These are phyloP conservation scores for Cyrtonyx montezumae DNA, from an alignment of 2,113 vertebrate species.

Conservation along the genomic window DNA sequence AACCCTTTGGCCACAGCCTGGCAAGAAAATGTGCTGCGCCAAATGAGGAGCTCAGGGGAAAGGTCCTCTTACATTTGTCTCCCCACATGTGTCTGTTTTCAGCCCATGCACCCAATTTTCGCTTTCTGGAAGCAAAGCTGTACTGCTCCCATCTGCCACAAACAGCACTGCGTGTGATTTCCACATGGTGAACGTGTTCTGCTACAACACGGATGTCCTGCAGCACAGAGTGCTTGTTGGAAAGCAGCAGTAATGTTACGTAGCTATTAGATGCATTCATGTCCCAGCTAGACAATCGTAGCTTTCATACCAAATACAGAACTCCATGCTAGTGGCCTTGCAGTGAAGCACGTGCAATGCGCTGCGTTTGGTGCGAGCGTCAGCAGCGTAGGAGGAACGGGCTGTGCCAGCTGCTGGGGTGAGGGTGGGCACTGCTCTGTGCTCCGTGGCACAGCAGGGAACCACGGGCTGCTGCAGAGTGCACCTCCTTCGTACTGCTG, in stretches of 20 bases:
- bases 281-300: conserved; percentile 5
- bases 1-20: neutral
- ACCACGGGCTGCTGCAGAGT: neutral
- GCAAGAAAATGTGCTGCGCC: neutral
- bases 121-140: neutral
- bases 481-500: neutral
- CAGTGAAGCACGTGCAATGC: neutral
- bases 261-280: neutral
- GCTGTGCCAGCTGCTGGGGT: neutral
- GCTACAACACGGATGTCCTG: neutral
- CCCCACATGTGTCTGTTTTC: neutral
- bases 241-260: neutral
- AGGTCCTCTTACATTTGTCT: neutral
- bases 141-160: neutral
- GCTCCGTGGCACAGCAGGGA: fast-evolving
- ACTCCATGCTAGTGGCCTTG: neutral
- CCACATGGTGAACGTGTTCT: neutral
- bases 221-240: neutral
- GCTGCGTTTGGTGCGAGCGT: neutral
- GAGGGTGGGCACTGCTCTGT: too few species aligned
- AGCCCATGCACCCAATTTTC: neutral
- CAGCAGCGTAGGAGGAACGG: fast-evolving
- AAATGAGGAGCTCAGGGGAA: neutral
- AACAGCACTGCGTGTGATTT: neutral
- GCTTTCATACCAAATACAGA: conserved; percentile 6